Conservation (phyloP, 2,888 invertebrate species). For the Andrena fulva region DNA sequence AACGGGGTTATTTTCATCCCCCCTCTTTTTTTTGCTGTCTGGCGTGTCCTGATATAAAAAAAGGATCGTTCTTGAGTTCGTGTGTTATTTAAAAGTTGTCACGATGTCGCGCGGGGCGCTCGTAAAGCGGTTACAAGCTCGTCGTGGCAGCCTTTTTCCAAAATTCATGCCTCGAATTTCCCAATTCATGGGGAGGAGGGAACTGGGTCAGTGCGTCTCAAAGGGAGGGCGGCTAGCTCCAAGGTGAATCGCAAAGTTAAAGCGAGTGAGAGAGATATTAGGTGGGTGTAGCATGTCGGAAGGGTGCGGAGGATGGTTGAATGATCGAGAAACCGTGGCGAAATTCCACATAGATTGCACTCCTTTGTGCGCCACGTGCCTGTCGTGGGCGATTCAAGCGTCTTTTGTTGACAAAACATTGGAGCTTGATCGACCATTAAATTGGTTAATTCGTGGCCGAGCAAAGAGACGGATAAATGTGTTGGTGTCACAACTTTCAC, state of each 20-base stretch:
- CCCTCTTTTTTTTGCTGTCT: background rate
- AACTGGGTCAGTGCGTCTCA: conserved; percentile 69
- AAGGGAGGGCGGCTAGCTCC: conserved; percentile 57
- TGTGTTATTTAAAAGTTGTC: conserved; percentile 16
- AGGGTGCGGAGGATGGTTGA: conserved; percentile 53
- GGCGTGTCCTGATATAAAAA: background rate
- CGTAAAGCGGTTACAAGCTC: conserved; percentile 58
- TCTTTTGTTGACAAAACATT: conserved; percentile 33
- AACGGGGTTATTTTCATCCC: background rate
- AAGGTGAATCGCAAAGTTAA: conserved; percentile 64
- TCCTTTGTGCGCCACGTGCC: conserved; percentile 56
- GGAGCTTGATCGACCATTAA: conserved; percentile 32
- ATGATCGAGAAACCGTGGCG: conserved; percentile 50
- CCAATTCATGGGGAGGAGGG: conserved; percentile 55
- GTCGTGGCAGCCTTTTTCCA: conserved; percentile 50
- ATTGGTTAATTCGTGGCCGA: conserved; percentile 42
- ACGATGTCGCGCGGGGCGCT: conserved; percentile 21
- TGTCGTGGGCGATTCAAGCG: conserved; percentile 8
- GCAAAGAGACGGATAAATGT: conserved; percentile 12
- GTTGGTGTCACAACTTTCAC: background rate
- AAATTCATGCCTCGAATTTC: conserved; percentile 65
- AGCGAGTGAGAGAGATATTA: conserved; percentile 49
- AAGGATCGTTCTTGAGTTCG: background rate
- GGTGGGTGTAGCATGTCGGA: conserved; percentile 50
- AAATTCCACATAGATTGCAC: conserved; percentile 60